Evolutionary conservation across 2,888 invertebrate species (phyloP).

Genomic region (Ormyrus pomaceus): DNA sequence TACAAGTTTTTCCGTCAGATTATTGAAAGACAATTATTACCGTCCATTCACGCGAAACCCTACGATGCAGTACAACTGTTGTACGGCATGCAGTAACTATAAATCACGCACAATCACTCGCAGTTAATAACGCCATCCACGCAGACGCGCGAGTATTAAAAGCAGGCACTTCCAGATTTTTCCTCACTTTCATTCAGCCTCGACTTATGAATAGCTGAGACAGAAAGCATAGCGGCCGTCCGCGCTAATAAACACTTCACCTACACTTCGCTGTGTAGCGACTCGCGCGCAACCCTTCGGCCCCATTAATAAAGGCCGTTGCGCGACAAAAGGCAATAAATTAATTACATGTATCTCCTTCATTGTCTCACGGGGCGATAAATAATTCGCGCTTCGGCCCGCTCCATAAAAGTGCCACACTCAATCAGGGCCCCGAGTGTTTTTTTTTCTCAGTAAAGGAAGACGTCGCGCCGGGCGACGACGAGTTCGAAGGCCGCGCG

Average conservation of each 20-base stretch:
- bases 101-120: constrained; percentile 30
- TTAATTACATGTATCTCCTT: constrained; percentile 54
- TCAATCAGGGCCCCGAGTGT: constrained; percentile 39
- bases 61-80: too few species aligned
- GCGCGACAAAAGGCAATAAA: constrained; percentile 53
- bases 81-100: neutral
- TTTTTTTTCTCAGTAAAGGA: constrained; percentile 29
- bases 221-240: neutral
- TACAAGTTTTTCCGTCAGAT: too few species aligned
- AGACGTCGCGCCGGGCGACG: constrained; percentile 25
- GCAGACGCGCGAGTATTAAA: neutral
- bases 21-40: too few species aligned
- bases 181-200: constrained; percentile 19
- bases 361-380: constrained; percentile 40
- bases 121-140: constrained; percentile 26
- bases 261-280: constrained; percentile 5
- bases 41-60: too few species aligned
- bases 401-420: constrained; percentile 55
- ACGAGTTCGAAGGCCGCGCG: constrained; percentile 27
- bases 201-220: constrained; percentile 15
- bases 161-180: constrained; percentile 40
- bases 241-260: constrained; percentile 51
- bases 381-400: constrained; percentile 37
- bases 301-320: constrained; percentile 35
- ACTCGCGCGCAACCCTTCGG: constrained; percentile 9